Evolutionary conservation across 1,140 invertebrate species (phyloP).

Genomic region (Aphelenchoides besseyi): DNA sequence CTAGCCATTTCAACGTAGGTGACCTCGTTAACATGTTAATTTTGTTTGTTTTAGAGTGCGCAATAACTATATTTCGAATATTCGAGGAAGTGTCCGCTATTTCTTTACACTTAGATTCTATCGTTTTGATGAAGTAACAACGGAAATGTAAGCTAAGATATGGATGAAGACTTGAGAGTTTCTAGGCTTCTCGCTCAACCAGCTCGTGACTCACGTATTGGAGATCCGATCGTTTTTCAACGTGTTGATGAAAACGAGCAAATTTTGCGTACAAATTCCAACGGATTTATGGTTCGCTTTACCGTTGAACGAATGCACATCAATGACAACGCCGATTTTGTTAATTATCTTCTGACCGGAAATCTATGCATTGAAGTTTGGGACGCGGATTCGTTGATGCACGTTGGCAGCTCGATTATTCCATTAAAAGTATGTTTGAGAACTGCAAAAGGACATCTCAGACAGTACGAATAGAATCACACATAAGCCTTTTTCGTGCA

Average conservation of each 20-base stretch:
- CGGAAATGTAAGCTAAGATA: constrained; percentile 37
- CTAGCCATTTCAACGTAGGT: constrained; percentile 32
- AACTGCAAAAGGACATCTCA: constrained; percentile 14
- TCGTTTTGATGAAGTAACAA: constrained; percentile 35
- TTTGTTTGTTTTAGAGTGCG: constrained; percentile 24
- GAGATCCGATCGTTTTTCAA: constrained; percentile 27
- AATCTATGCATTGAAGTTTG: constrained; percentile 47
- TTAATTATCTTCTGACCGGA: constrained; percentile 29
- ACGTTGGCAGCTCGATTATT: constrained; percentile 40
- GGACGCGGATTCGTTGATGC: constrained; percentile 51
- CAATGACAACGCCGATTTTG: constrained; percentile 35
- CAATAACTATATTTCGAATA: constrained; percentile 34
- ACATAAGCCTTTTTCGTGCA: neutral
- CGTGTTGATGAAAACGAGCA: constrained; percentile 30
- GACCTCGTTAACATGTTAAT: neutral
- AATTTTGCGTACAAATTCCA: neutral
- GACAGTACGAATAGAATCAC: constrained; percentile 27
- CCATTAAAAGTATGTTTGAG: constrained; percentile 42
- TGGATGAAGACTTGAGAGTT: neutral
- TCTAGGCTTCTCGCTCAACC: constrained; percentile 31
- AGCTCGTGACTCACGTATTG: constrained; percentile 12
- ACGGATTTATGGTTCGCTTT: constrained; percentile 38
- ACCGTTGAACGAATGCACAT: constrained; percentile 23
- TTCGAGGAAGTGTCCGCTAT: constrained; percentile 3
- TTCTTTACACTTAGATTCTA: constrained; percentile 49